Conservation (phyloP, 2,888 invertebrate species). For the Amphipyra berbera region DNA sequence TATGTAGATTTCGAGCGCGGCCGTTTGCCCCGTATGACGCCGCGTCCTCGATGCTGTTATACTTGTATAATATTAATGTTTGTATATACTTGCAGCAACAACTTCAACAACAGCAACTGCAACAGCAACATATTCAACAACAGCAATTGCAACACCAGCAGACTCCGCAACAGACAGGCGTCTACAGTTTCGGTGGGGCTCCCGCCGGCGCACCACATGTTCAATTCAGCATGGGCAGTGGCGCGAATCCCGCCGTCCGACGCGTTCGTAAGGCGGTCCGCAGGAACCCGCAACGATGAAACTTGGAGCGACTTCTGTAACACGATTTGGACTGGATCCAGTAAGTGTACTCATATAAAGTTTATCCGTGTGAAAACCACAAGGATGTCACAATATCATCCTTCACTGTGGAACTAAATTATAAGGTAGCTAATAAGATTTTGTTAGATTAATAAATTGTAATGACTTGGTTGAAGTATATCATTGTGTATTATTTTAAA, state of each 20-base stretch:
- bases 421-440: constrained; percentile 47
- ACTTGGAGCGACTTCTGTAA: constrained; percentile 24
- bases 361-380: constrained; percentile 35
- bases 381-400: constrained; percentile 31
- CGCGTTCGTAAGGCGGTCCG: constrained; percentile 79
- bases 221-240: constrained; percentile 81
- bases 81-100: constrained; percentile 38
- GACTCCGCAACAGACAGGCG: constrained; percentile 60
- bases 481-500: constrained; percentile 52
- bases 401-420: constrained; percentile 49
- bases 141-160: constrained; percentile 52
- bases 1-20: too few species aligned
- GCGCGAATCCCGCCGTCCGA: constrained; percentile 63
- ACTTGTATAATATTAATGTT: neutral
- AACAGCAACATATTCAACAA: constrained; percentile 42
- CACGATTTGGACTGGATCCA: constrained; percentile 34
- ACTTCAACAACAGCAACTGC: constrained; percentile 34
- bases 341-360: constrained; percentile 51
- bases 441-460: constrained; percentile 34
- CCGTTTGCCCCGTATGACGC: too few species aligned
- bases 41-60: neutral
- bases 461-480: constrained; percentile 27
- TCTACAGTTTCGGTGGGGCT: constrained; percentile 73
- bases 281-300: constrained; percentile 77
- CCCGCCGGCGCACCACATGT: constrained; percentile 63